phyloP scores from a whole-genome alignment of 2,113 vertebrate genomes.

The Cinclus cinclus region DNA sequence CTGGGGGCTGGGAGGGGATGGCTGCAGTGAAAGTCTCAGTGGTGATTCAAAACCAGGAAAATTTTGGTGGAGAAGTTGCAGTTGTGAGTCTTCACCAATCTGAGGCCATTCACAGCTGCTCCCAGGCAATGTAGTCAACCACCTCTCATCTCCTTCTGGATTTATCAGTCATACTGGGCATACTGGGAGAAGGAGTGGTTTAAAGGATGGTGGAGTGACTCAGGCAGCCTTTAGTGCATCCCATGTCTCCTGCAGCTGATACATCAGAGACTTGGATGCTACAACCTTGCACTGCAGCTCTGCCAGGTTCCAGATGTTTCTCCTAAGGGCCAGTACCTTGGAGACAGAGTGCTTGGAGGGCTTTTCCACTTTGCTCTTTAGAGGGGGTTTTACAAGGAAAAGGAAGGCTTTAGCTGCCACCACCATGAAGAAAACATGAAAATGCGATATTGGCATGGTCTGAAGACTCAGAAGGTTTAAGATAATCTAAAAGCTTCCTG shows the following conservation, averaged over 20 bases:
- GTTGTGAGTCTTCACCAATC: not conserved
- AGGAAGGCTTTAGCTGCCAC: not conserved
- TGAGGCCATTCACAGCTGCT: not conserved
- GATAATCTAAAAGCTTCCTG: not conserved
- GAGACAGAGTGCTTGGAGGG: not conserved
- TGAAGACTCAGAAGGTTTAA: not conserved
- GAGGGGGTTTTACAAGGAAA: not conserved
- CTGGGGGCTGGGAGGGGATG: not conserved
- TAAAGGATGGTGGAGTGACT: rapidly evolving
- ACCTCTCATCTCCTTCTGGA: not conserved
- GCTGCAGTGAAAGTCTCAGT: not conserved
- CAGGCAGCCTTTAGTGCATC: not conserved
- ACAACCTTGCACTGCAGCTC: not conserved
- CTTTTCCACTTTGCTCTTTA: not conserved
- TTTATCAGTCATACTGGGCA: not conserved
- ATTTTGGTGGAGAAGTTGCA: not conserved
- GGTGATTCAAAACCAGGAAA: rapidly evolving
- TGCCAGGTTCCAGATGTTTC: not conserved
- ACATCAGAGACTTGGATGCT: not conserved
- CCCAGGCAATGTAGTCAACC: not conserved
- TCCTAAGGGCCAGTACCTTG: not conserved
- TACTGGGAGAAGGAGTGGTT: not conserved
- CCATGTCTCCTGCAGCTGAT: rapidly evolving
- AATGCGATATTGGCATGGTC: not conserved
- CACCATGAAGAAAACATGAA: not conserved